phyloP scores from a whole-genome alignment of 1,140 invertebrate species.

The Eurosta solidaginis region DNA sequence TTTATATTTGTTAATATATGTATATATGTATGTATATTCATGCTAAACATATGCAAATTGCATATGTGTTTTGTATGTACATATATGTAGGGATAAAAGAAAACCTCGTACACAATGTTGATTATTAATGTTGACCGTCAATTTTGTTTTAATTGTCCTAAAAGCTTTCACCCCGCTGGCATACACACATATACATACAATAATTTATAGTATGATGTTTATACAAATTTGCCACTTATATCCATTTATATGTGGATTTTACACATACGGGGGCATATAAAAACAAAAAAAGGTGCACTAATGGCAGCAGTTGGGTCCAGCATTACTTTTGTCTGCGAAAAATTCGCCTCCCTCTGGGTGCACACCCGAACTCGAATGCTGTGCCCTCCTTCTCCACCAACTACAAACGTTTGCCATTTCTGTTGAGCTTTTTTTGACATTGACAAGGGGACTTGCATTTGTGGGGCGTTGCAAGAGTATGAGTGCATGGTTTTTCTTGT shows the following conservation, averaged over 20 bases:
- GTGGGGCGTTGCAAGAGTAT: background rate
- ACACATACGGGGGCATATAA: too few species aligned
- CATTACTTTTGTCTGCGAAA: background rate
- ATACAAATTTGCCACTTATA: background rate
- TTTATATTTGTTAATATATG: too few species aligned
- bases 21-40: too few species aligned
- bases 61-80: too few species aligned
- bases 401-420: background rate
- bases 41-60: too few species aligned
- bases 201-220: background rate
- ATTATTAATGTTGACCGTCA: constrained; percentile 61
- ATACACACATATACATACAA: background rate
- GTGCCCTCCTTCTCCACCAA: background rate
- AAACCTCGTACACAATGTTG: background rate
- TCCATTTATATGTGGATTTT: background rate
- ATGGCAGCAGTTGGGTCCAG: too few species aligned
- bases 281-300: too few species aligned
- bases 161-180: constrained; percentile 40
- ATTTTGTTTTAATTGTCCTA: constrained; percentile 61
- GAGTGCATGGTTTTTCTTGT: constrained; percentile 2
- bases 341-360: background rate
- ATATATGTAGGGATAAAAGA: background rate
- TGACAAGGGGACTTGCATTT: background rate
- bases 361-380: background rate
- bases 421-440: background rate